A percentile compares a stretch with the other conserved stretches of the same genome.
These are phyloP conservation scores for Lasioglossum leucozonium DNA, from an alignment of 2,888 invertebrate species.

Conservation along the genomic window DNA sequence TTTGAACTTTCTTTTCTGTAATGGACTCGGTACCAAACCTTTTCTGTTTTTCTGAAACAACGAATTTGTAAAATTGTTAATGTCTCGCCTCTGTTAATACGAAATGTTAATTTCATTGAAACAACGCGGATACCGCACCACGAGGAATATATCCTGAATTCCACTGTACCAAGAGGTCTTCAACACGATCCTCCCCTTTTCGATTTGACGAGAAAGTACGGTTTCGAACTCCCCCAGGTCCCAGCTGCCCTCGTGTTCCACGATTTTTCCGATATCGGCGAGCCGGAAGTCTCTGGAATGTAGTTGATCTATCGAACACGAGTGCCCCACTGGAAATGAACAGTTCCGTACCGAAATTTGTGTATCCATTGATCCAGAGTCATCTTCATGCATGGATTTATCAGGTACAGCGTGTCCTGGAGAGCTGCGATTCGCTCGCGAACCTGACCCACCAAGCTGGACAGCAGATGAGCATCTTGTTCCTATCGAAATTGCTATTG, in stretches of 20 bases:
- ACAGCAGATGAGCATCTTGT: neutral
- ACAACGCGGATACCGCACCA: slow-evolving; percentile 82
- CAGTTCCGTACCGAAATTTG: slow-evolving; percentile 87
- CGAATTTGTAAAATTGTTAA: neutral
- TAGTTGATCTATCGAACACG: slow-evolving; percentile 3
- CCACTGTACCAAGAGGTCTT: slow-evolving; percentile 88
- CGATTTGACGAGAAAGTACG: slow-evolving; percentile 87
- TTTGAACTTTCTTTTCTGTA: slow-evolving; percentile 89
- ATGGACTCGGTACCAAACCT: slow-evolving; percentile 89
- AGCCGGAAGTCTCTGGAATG: slow-evolving; percentile 87
- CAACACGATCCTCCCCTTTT: slow-evolving; percentile 89
- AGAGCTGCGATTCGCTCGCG: slow-evolving; percentile 46
- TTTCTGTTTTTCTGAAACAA: slow-evolving; percentile 87
- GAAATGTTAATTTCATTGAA: neutral
- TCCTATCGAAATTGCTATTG: slow-evolving; percentile 11
- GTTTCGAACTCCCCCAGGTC: slow-evolving; percentile 89
- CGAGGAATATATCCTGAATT: slow-evolving; percentile 88
- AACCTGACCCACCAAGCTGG: slow-evolving; percentile 13
- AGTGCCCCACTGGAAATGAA: neutral
- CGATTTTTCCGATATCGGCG: slow-evolving; percentile 87
- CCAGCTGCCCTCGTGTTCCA: slow-evolving; percentile 87
- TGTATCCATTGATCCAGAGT: slow-evolving; percentile 93
- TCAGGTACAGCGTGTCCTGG: slow-evolving; percentile 88
- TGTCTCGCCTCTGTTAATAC: neutral
- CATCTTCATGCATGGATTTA: slow-evolving; percentile 93